Evolutionary conservation across 2,797 vertebrate species (phyloP), one percentile per base, ranked within the genome.

Genomic region (Amblyraja radiata): DNA sequence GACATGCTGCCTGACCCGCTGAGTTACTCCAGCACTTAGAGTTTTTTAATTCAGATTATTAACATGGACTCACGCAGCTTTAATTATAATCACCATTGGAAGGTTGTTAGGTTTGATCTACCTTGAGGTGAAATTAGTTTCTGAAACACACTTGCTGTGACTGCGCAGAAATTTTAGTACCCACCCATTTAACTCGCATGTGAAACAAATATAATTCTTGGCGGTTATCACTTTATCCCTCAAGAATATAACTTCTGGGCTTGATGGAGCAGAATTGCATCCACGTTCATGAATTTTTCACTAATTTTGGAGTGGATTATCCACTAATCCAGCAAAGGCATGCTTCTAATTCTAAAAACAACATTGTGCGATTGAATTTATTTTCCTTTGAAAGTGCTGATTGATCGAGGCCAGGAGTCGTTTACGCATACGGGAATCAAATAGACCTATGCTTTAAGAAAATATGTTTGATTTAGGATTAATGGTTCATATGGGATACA

Each of bases 281-380:
- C 36, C 9, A 13, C 0, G 4, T 9, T 73, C 36, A 23, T 90
- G 18, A 90, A 73, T 90, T 13, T 90, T 73, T 36, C 88, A 39
- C 21, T 65, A 73, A 90, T 90, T 73, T 73, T 65, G 23, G 32
- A 10, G 23, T 36, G 68, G 18, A 11, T 91, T 73, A 73, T 91
- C 39, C 73, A 91, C 32, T 39, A 73, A 46, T 65, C 16, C 65
- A 90, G 65, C 63, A 90, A 90, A 90, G 88, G 88, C 88, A 71
- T 18, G 68, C 2, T 73, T 90, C 16, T 73, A 39, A 71, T 90
- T 83, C 28, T 4, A 39, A 68, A 68, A 65, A 39, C 9, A 71
- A 91, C 36, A 36, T 39, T 25, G 5, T 73, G 36, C 88, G 39
- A 73, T 71, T 23, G 65, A 73, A 73, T 90, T 90, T 90, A 21